These are phyloP conservation scores for Hoplodrina blanda DNA, from an alignment of 2,888 invertebrate species.

Conservation along the genomic window DNA sequence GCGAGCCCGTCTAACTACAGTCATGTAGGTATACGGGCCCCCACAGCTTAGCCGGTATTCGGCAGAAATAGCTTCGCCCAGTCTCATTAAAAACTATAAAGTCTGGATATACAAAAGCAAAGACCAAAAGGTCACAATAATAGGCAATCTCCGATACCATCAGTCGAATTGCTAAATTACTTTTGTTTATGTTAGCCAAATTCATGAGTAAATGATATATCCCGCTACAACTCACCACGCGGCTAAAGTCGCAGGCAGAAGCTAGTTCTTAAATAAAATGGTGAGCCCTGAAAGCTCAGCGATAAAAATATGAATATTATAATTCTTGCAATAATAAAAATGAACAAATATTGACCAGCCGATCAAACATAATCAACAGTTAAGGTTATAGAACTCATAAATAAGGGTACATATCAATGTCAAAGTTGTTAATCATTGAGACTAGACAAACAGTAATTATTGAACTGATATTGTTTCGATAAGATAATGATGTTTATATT, in stretches of 20 bases:
- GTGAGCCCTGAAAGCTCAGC: not conserved
- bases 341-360: slow-evolving; percentile 39
- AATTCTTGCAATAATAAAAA: slow-evolving; percentile 13
- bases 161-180: too few species aligned
- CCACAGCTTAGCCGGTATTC: too few species aligned
- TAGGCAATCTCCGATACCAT: too few species aligned
- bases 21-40: too few species aligned
- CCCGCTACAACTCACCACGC: too few species aligned
- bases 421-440: slow-evolving; percentile 47
- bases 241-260: too few species aligned
- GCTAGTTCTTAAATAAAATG: not conserved
- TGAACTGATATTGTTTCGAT: slow-evolving; percentile 45
- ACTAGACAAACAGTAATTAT: slow-evolving; percentile 41
- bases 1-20: too few species aligned
- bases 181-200: too few species aligned
- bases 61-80: too few species aligned
- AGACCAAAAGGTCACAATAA: not conserved
- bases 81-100: too few species aligned
- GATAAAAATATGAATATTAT: slow-evolving; percentile 15
- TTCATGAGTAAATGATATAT: too few species aligned
- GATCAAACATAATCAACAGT: slow-evolving; percentile 29
- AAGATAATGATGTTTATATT: slow-evolving; percentile 29
- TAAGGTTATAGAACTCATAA: slow-evolving; percentile 50
- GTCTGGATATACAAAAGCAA: not conserved
- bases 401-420: slow-evolving; percentile 44